Base-by-base conservation (phyloP, 2,797 vertebrate species). In the Helarctos malayanus region DNA sequence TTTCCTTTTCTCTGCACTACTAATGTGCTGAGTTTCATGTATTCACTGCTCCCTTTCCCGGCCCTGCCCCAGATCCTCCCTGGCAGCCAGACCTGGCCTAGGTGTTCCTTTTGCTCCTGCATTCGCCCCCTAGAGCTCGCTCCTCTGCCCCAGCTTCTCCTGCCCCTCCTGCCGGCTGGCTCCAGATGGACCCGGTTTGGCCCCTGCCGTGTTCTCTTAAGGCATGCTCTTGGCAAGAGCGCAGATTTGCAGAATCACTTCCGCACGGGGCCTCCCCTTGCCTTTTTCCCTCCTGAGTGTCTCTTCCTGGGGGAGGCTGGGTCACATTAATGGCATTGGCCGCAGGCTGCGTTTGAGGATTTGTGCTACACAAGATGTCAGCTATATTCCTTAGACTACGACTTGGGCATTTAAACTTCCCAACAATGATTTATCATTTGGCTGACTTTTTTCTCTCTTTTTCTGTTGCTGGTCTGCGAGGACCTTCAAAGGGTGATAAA, bases 351-450 rank as follows among this genome's bases (percentile, higher is more conserved):
- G 80, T 91, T 96, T 61, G 71, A 96, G 73, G 41, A 54, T 79
- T 91, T 78, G 21, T 82, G 59, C 80, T 57, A 0, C 9, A 19
- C 49, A 27, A 91, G 49, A 61, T 91, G 81, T 81, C 56, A 93
- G 47, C 87, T 85, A 1, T 52, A 35, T 47, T 84, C 23, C 86
- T 96, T 73, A 47, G 56, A 59, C 75, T 91, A 11, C 73, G 14
- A 91, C 54, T 76, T 61, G 29, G 57, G 32, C 52, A 25, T 91
- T 93, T 83, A 90, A 95, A 93, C 68, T 92, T 93, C 81, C 75
- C 87, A 71, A 84, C 47, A 49, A 15, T 71, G 47, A 84, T 81
- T 90, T 96, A 73, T 76, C 14, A 14, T 96, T 61, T 80, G 47
- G 47, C 56, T 80, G 63, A 80, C 45, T 73, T 65, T 38, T 14